Evolutionary conservation across 2,113 vertebrate genomes (phyloP), one percentile per base, ranked within the genome.

Genomic region (Lucifuga dentata): DNA sequence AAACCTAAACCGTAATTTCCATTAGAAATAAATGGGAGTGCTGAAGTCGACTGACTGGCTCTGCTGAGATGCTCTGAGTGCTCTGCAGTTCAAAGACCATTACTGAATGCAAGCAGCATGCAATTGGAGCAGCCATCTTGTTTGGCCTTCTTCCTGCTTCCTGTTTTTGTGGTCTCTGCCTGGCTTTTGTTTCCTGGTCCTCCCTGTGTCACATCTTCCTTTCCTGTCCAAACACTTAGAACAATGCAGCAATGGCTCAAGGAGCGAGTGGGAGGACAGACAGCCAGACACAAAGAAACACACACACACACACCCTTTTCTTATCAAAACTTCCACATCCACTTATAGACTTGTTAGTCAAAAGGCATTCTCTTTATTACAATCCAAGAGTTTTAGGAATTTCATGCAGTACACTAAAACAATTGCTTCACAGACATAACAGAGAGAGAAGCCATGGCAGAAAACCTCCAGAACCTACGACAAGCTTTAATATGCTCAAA

Each of bases 151-250:
- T 91, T 85, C 83, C 80, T 81, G 85, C 84, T 90, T 93, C 92
- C 93, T 92, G 91, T 92, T 92, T 90, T 87, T 77, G 46, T 23
- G 11, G 51, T 57, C 77, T 65, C 50, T 73, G 75, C 81, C 84
- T 78, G 46, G n/a, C 69, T 80, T 65, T 74, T 50, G 80, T 83
- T 90, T 93, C 92, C 91, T 90, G 82, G 70, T 91, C 85, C 78
- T 89, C 80, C 83, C 73, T 21, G 24, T 80, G 78, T 90, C 85
- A 83, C 89, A 89, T 89, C 78, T 88, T 65, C 52, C 71, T 86
- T 88, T 92, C 91, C 90, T 74, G 84, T 80, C 81, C 57, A 78
- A 81, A 83, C 85, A 67, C 69, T 72, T 40, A 64, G 44, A 83
- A 86, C 73, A 84, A 87, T 84, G n/a, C 58, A 39, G 55, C 66